These are phyloP conservation scores for Clanis bilineata DNA, from an alignment of 2,888 invertebrate genomes.

Conservation along the genomic window DNA sequence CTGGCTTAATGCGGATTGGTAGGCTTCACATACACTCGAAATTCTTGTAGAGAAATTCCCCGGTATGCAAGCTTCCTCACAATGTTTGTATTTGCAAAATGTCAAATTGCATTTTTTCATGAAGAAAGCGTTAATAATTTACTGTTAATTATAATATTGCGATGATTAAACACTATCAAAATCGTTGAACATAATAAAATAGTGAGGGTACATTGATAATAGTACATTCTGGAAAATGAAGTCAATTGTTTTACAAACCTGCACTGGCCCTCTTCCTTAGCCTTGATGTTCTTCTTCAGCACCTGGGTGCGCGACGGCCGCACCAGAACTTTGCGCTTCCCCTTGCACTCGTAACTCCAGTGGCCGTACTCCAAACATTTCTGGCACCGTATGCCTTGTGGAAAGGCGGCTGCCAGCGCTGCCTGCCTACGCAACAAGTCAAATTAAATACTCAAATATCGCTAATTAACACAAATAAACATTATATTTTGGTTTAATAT, in stretches of 20 bases:
- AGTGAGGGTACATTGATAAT: conserved; percentile 24
- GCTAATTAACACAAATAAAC: neutral
- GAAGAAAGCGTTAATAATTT: too few relatives aligned
- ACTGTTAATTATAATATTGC: too few relatives aligned
- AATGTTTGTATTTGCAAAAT: too few relatives aligned
- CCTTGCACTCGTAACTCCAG: conserved; percentile 97
- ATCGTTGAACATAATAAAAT: too few relatives aligned
- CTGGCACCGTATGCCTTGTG: conserved; percentile 92
- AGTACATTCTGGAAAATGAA: conserved; percentile 16
- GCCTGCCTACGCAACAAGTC: conserved; percentile 69
- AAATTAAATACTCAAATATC: conserved; percentile 4
- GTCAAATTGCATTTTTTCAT: too few relatives aligned
- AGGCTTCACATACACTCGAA: too few relatives aligned
- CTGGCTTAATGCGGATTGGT: too few relatives aligned
- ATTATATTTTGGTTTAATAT: conserved; percentile 24
- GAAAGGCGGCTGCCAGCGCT: conserved; percentile 84
- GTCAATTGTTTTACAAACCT: conserved; percentile 34
- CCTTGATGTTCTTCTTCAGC: conserved; percentile 85
- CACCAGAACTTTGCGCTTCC: conserved; percentile 93
- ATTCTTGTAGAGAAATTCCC: too few relatives aligned
- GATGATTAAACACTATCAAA: too few relatives aligned
- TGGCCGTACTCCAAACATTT: conserved; percentile 96
- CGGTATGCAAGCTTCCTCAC: too few relatives aligned
- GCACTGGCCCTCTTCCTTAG: conserved; percentile 61
- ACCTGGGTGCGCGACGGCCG: conserved; percentile 92